Evolutionary conservation across 2,113 vertebrate genomes (phyloP).

Genomic region (Crotalus helleri): DNA sequence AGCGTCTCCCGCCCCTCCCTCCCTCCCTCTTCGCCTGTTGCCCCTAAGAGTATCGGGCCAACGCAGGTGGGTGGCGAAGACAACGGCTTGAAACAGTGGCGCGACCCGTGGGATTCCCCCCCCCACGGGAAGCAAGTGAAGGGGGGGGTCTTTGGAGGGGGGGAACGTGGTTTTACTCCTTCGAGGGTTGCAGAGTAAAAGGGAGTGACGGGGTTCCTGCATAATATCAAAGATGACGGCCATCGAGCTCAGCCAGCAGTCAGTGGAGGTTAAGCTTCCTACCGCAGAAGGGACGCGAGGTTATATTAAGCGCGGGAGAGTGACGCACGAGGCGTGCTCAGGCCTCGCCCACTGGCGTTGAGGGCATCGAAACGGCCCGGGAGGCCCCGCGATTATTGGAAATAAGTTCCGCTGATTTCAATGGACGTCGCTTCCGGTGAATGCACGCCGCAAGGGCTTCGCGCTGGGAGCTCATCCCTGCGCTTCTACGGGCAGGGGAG

Average conservation of each 20-base stretch:
- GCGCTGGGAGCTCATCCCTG: neutral
- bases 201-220: neutral
- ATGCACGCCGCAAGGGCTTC: neutral
- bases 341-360: neutral
- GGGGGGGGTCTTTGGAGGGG: neutral
- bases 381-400: neutral
- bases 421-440: neutral
- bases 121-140: neutral
- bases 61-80: neutral
- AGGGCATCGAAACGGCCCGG: neutral
- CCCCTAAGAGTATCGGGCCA: too few relatives aligned
- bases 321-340: neutral
- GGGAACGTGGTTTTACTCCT: neutral
- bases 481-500: neutral
- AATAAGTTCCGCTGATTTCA: neutral
- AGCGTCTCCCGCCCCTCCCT: neutral
- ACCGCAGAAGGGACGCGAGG: neutral
- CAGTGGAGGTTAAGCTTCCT: neutral
- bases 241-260: neutral
- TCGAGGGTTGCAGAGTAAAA: neutral
- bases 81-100: neutral
- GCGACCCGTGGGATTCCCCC: neutral
- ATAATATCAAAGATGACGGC: neutral
- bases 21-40: neutral
- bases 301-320: neutral